A percentile compares a stretch with the other conserved stretches of the same genome.
phyloP scores from a whole-genome alignment of 2,113 vertebrate genomes.

The Microtus richardsoni region DNA sequence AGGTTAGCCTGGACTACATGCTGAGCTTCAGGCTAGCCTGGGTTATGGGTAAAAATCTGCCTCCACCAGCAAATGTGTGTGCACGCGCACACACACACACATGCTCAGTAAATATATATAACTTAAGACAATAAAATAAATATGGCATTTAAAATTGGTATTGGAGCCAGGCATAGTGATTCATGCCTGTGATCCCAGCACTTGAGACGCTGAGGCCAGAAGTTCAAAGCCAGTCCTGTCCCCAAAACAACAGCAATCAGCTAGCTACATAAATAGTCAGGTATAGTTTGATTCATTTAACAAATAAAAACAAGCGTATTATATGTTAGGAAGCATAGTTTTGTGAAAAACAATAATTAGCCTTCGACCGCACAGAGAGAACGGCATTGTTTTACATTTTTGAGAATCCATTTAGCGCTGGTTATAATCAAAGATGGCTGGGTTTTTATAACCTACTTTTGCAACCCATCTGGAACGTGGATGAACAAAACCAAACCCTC shows the following conservation, averaged over 20 bases:
- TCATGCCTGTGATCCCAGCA: not conserved
- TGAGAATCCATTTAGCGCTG: not conserved
- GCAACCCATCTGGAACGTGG: not conserved
- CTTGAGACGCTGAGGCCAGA: not conserved
- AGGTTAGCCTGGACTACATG: not conserved
- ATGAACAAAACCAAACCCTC: not conserved
- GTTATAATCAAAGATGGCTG: not conserved
- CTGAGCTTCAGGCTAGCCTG: not conserved
- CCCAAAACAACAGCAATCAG: not conserved
- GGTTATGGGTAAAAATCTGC: not conserved
- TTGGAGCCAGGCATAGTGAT: not conserved
- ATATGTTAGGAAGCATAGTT: constrained; percentile 4
- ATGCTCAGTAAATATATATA: not conserved
- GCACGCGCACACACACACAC: not conserved
- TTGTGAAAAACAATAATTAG: constrained; percentile 28
- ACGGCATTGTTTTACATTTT: not conserved
- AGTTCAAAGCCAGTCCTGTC: not conserved
- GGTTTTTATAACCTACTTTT: not conserved
- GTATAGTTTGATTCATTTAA: not conserved
- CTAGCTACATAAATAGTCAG: not conserved
- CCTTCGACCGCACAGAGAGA: not conserved
- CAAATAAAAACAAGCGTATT: constrained; percentile 57
- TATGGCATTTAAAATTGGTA: constrained; percentile 8
- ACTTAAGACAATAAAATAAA: not conserved
- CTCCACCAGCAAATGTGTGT: not conserved